Evolutionary conservation across 2,113 vertebrate species (phyloP), one percentile per base, ranked within the genome.

Genomic region (Lophotis ruficrista): DNA sequence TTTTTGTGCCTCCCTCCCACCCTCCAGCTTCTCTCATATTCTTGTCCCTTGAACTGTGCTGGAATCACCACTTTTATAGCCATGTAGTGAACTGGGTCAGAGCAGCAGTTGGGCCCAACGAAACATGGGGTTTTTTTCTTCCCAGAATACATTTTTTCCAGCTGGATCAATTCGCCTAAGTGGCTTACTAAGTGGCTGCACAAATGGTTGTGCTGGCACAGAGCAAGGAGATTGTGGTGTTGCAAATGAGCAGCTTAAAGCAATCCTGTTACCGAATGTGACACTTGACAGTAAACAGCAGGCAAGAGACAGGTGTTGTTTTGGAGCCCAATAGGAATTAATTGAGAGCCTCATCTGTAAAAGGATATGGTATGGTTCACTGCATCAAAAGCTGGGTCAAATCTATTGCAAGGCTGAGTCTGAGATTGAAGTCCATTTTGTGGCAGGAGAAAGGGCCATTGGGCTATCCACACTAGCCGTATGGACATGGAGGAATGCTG

Each of bases 171-270:
- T 95, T 95, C 10, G 3, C 62, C 19, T 88, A 88, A 94, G 60
- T 92, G 73, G 61, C 53, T 81, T 73, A 66, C 33, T 88, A 37
- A 92, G 76, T 61, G 70, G 82, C 88, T 92, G 68, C 79, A 73
- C 80, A 94, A 89, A 92, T 66, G 80, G 72, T 47, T 66, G 27
- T 58, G 38, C 70, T 95, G 87, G 93, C 93, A 75, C 47, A 53
- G 72, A 10, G 58, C 57, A 45, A 66, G 72, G 80, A 84, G 77
- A 64, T 78, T 11, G 64, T 41, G 35, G 41, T 81, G 35, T 75
- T 84, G 83, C 51, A 97, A 78, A 87, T 84, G 57, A 93, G 61
- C 72, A 64, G 80, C 69, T 86, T 78, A 78, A 82, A 93, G 77
- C 93, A 87, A 84, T 91, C 69, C 69, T 79, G 41, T 89, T 82